These are phyloP conservation scores for Toxotes lorentzi DNA, from an alignment of 2,797 vertebrate species.

Conservation along the genomic window DNA sequence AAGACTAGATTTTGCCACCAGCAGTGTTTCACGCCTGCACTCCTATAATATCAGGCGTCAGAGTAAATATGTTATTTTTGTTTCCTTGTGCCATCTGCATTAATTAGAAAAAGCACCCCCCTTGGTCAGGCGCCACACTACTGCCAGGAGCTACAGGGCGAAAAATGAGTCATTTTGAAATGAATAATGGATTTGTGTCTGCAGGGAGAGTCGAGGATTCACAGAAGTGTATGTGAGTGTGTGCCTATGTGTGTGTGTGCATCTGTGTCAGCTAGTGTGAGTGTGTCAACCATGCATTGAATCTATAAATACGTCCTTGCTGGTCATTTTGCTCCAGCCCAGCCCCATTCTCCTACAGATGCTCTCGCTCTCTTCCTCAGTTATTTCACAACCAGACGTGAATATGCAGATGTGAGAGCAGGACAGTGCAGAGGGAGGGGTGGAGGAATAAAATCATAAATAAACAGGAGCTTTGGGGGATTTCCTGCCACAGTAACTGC, in stretches of 20 bases:
- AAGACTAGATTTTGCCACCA: constrained; percentile 56
- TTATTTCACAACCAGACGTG: constrained; percentile 62
- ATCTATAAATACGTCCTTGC: constrained; percentile 78
- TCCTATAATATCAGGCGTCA: constrained; percentile 66
- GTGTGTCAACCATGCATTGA: constrained; percentile 46
- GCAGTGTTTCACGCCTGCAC: constrained; percentile 65
- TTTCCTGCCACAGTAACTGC: constrained; percentile 78
- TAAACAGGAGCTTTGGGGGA: constrained; percentile 80
- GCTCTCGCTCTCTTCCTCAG: constrained; percentile 39
- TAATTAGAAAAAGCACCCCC: constrained; percentile 83
- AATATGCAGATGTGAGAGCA: constrained; percentile 76
- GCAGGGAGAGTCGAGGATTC: constrained; percentile 74
- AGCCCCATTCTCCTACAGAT: constrained; percentile 45
- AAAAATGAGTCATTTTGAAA: constrained; percentile 87
- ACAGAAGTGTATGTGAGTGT: constrained; percentile 53
- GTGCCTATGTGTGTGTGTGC: constrained; percentile 36
- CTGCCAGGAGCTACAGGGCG: constrained; percentile 78
- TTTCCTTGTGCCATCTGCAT: constrained; percentile 79
- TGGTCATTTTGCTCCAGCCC: constrained; percentile 71
- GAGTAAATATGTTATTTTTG: constrained; percentile 81
- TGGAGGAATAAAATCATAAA: constrained; percentile 76
- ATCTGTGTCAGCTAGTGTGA: constrained; percentile 33
- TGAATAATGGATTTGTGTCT: constrained; percentile 86
- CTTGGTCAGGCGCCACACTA: constrained; percentile 75
- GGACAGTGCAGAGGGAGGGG: constrained; percentile 40